Evolutionary conservation across 2,888 invertebrate species (phyloP).

Genomic region (Cephalotes varians): DNA sequence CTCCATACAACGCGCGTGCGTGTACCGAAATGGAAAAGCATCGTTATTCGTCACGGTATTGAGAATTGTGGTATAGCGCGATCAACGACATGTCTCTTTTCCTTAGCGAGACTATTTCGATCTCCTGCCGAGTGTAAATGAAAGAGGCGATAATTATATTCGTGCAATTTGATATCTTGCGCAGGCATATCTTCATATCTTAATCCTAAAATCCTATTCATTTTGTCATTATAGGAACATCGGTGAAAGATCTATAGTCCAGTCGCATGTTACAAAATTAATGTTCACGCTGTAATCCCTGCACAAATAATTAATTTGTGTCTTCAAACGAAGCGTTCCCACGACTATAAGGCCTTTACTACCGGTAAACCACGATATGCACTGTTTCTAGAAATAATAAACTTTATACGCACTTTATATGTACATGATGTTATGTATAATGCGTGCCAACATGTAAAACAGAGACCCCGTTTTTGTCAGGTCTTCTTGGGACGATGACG

Average conservation of each 20-base stretch:
- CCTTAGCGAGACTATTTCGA: background rate
- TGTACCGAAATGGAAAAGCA: constrained; percentile 45
- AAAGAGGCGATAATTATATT: background rate
- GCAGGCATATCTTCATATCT: background rate
- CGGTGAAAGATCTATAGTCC: background rate
- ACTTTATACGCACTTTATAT: constrained; percentile 38
- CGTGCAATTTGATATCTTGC: background rate
- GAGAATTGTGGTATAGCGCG: constrained; percentile 1
- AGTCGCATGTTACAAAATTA: background rate
- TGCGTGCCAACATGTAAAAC: constrained; percentile 39
- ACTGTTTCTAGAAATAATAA: constrained; percentile 61
- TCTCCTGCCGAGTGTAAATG: background rate
- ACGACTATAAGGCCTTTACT: constrained; percentile 25
- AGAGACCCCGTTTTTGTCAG: constrained; percentile 63
- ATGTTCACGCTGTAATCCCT: background rate
- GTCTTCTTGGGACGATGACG: constrained; percentile 59
- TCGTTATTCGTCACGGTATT: background rate
- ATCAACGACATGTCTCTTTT: background rate
- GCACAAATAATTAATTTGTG: background rate
- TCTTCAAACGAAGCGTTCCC: constrained; percentile 38
- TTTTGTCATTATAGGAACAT: background rate
- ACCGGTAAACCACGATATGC: constrained; percentile 1
- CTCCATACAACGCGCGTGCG: constrained; percentile 43
- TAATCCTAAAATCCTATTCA: background rate
- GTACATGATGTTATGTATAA: constrained; percentile 23